Evolutionary conservation across 2,888 invertebrate genomes (phyloP).

Genomic region (Hydraecia micacea): DNA sequence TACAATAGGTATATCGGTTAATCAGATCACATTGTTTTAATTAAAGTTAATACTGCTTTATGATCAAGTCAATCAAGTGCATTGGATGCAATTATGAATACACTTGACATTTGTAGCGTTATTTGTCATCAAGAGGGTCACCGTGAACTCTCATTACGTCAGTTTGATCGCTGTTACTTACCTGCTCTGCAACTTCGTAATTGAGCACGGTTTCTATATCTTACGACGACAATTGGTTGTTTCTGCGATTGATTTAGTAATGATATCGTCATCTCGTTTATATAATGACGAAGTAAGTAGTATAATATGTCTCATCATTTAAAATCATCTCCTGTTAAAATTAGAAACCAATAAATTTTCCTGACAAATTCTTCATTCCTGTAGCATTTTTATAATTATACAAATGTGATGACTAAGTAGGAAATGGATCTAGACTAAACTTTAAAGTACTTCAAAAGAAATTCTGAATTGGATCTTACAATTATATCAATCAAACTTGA

Average conservation of each 20-base stretch:
- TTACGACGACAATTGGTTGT: not conserved
- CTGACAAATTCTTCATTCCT: not conserved
- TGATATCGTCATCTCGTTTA: not conserved
- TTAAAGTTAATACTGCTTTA: constrained; percentile 16
- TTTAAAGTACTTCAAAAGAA: not conserved
- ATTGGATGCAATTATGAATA: constrained; percentile 27
- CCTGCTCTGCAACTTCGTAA: not conserved
- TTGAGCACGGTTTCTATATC: not conserved
- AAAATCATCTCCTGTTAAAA: not conserved
- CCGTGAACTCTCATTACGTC: constrained; percentile 50
- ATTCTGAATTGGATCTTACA: not conserved
- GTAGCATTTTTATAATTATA: not conserved
- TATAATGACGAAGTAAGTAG: not conserved
- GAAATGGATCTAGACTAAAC: not conserved
- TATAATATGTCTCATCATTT: not conserved
- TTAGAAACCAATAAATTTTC: not conserved
- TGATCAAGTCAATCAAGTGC: constrained; percentile 13
- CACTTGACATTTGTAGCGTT: constrained; percentile 45
- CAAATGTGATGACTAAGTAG: not conserved
- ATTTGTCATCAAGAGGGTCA: constrained; percentile 35
- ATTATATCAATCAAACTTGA: not conserved
- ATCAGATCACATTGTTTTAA: constrained; percentile 19
- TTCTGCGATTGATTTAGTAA: not conserved
- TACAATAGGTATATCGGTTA: not conserved
- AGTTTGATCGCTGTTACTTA: constrained; percentile 25